Evolutionary conservation across 64 coral and sea anemone genomes (phyloP), one percentile per base, ranked within the genome.

Genomic region (Stylophora pistillata): DNA sequence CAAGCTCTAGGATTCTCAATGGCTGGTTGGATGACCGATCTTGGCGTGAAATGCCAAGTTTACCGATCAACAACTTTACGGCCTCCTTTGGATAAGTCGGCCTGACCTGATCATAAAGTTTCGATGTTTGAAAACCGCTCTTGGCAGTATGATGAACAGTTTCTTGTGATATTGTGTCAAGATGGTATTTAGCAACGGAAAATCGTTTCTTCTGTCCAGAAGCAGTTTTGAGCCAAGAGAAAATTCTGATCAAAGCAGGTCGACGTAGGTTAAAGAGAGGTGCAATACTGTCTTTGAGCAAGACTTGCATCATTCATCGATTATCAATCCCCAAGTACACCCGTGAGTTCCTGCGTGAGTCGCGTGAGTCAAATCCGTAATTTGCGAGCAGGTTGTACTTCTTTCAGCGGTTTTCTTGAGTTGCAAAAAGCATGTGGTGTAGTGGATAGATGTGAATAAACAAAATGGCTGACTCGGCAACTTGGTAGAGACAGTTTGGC

Each of bases 1-100:
- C 86, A 37, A 88, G 72, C 60, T 88, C 86, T 13, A 88, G 28
- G 18, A 88, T 65, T 52, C 73, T 16, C 15, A 27, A 2, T 28
- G 23, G 86, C 15, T 21, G 14, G 15, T 73, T 15, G 10, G 30
- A 10, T 58, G 41, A 21, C 25, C 23, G 0, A 71, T 14, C 17
- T 1, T 20, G 23, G 26, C 3, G 23, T 14, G 30, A 16, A 21
- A 85, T 27, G 14, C 26, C 84, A 17, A 86, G 52, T 74, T 86
- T 86, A 12, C 58, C 72, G 26, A 86, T 21, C 21, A 86, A 29
- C 13, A 72, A 30, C 15, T 54, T 30, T 15, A 86, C 84, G 57
- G 65, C 52, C 30, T 86, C 84, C 30, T 34, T 73, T 17, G 66
- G 56, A 31, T 86, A 86, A 13, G 47, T 57, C 16, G 34, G 84